A percentile compares a stretch with the other conserved stretches of the same genome.
Conservation (phyloP, 2,113 vertebrate genomes). For the Castor canadensis region DNA sequence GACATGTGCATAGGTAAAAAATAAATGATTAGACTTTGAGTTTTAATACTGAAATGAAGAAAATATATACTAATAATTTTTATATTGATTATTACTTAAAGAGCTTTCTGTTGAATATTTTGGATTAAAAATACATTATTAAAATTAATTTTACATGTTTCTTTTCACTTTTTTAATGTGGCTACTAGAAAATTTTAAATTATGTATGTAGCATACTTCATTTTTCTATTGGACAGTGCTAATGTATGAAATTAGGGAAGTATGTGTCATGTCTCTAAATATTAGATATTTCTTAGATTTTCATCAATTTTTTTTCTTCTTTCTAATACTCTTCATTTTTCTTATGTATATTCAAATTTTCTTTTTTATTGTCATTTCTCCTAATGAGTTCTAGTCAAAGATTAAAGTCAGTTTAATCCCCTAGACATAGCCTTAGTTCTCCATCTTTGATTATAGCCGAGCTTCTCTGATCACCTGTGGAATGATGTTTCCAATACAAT, state of each 20-base stretch:
- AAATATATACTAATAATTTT: neutral
- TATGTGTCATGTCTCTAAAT: neutral
- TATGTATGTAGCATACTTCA: neutral
- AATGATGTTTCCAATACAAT: neutral
- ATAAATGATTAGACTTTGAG: neutral
- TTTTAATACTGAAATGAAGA: neutral
- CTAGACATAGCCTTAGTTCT: neutral
- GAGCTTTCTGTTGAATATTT: neutral
- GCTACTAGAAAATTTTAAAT: too few relatives aligned
- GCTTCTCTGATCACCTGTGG: neutral
- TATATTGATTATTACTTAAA: neutral
- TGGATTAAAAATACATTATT: neutral
- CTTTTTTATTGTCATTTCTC: neutral
- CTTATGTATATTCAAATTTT: neutral
- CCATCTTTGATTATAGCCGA: neutral
- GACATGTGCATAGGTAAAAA: neutral
- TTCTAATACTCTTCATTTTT: neutral
- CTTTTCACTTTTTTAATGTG: too few relatives aligned
- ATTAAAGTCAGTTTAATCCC: neutral
- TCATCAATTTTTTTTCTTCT: neutral
- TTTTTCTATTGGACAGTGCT: neutral
- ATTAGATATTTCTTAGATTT: neutral
- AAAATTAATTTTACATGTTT: neutral
- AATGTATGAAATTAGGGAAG: neutral
- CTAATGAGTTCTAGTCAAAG: neutral